phyloP scores from a whole-genome alignment of 2,113 vertebrate species.

The Prolemur simus region DNA sequence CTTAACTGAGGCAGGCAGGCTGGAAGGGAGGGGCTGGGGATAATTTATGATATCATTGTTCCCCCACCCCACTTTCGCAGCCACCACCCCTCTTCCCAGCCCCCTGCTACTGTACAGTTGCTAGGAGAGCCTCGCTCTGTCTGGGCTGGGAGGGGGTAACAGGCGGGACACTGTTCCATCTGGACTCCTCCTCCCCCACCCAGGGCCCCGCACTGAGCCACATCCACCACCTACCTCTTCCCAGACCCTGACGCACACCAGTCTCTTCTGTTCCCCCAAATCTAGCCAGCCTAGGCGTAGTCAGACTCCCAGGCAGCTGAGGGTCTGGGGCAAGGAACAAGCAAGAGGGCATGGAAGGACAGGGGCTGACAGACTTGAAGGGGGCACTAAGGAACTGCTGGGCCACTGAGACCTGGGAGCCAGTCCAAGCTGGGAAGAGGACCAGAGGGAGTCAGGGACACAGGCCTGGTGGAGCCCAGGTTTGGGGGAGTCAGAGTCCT shows the following conservation, averaged over 20 bases:
- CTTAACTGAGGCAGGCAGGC: background rate
- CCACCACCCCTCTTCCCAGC: constrained; percentile 82
- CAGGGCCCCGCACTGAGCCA: background rate
- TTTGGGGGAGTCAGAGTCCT: background rate
- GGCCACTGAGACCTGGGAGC: background rate
- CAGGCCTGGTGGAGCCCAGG: background rate
- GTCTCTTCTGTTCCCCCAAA: background rate
- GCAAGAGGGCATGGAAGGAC: background rate
- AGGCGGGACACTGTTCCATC: constrained; percentile 66
- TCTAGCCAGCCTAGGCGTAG: background rate
- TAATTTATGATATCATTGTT: constrained; percentile 84
- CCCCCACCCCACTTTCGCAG: constrained; percentile 75
- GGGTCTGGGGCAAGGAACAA: background rate
- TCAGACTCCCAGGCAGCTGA: background rate
- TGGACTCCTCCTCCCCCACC: constrained; percentile 60
- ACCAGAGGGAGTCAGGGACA: background rate
- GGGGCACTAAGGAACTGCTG: background rate
- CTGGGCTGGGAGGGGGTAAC: constrained; percentile 69
- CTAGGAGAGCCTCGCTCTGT: constrained; percentile 81
- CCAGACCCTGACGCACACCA: background rate
- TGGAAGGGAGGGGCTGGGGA: constrained; percentile 4
- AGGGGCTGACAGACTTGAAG: background rate
- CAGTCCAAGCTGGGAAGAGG: background rate
- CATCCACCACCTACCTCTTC: background rate
- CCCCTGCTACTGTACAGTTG: constrained; percentile 84